Evolutionary conservation across 2,888 invertebrate genomes (phyloP), one percentile per base, ranked within the genome.

Genomic region (Subacronicta megacephala): DNA sequence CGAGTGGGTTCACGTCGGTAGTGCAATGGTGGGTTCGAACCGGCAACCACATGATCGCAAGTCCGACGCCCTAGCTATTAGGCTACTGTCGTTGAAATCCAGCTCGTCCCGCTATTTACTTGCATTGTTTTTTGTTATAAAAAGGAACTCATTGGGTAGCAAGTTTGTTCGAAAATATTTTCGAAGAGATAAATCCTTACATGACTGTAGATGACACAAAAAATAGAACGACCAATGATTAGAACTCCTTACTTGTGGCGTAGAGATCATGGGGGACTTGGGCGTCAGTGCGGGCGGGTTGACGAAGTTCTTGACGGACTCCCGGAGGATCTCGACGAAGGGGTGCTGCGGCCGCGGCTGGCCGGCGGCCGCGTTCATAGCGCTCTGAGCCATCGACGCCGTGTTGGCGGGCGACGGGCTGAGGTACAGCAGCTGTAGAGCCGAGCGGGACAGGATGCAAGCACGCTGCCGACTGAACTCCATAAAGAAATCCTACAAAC

Each of bases 401-500:
- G 88, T 84, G 52, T 73, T 83, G 2, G 92, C 93, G 1, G 93
- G 89, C 18, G 92, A 88, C 47, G 94, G 93, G 55, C 89, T 91
- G 58, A 97, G 94, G 86, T 98, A 98, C 26, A 98, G 93, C 61
- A 97, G 95, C 86, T 98, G 99, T 4, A 99, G 93, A 35, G 98
- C 96, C 41, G 99, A 98, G 51, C 99, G 96, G 1, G 99, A 98
- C 7, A 99, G 95, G 57, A 99, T 98, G 89, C 99, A 99, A 1
- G 99, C 98, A 1, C 96, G 96, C 78, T 96, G 96, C 41, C 97
- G 96, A 81, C 99, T 99, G 89, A 99, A 99, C 80, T 98, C 98
- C 87, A 97, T 96, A 89, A 99, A 98, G 90, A 98, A 98, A 83
- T 99, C 98, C 98, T 97, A 85, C 37, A 87, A 3, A 1, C 6